These are phyloP conservation scores for Nestor notabilis DNA, from an alignment of 2,113 vertebrate species.

Conservation along the genomic window DNA sequence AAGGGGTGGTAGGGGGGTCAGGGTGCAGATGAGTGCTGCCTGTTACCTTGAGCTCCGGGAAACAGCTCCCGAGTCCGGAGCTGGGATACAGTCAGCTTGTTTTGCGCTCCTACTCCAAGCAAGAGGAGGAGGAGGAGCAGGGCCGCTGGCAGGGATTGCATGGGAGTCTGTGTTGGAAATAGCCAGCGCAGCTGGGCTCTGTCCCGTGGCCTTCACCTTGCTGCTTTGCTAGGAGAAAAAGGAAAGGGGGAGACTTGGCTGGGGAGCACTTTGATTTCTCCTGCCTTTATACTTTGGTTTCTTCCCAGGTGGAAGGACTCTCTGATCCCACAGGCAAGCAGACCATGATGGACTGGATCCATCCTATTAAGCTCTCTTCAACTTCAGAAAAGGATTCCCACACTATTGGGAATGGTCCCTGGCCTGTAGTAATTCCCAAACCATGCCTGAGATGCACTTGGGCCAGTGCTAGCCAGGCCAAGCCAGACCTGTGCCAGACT, in stretches of 20 bases:
- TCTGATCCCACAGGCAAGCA: not conserved
- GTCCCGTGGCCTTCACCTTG: slow-evolving; percentile 61
- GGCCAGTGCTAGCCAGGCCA: not conserved
- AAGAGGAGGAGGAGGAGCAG: not conserved
- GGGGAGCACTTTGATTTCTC: not conserved
- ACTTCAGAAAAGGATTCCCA: not conserved
- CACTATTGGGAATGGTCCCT: not conserved
- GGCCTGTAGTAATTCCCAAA: not conserved
- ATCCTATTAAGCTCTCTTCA: not conserved
- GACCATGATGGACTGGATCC: not conserved
- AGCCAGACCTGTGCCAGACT: not conserved
- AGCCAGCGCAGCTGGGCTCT: slow-evolving; percentile 33
- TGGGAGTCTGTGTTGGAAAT: not conserved
- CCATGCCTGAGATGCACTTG: not conserved
- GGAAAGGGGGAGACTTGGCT: not conserved
- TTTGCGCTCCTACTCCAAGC: not conserved
- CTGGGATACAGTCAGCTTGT: not conserved
- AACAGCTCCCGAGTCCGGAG: fast-evolving
- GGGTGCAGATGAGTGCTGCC: not conserved
- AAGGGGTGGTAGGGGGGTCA: not conserved
- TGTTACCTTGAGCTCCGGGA: slow-evolving; percentile 40
- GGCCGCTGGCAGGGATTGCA: not conserved
- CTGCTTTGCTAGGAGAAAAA: not conserved
- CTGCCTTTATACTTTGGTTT: not conserved
- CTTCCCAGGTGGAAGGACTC: not conserved